Percentiles rank a stretch among this genome's conserved stretches.
Evolutionary conservation across 2,888 invertebrate species (phyloP).

Genomic region (Blomia tropicalis): DNA sequence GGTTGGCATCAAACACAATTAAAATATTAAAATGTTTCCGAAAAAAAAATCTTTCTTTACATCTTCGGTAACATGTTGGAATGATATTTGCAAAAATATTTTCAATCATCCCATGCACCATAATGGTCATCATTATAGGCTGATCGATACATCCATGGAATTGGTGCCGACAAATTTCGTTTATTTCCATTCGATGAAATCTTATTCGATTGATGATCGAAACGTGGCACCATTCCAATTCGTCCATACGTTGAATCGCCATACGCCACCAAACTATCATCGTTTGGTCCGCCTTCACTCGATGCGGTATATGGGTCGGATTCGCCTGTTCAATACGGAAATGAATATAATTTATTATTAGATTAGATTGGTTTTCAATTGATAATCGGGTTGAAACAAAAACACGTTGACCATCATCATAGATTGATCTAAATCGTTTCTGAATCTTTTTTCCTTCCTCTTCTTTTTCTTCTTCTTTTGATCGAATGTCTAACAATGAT

Average conservation of each 20-base stretch:
- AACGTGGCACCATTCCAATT: constrained; percentile 1
- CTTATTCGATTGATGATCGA: not conserved
- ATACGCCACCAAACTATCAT: not conserved
- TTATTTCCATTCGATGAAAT: not conserved
- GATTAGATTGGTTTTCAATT: not conserved
- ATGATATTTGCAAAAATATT: too few species aligned
- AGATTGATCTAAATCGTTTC: not conserved
- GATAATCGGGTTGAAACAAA: not conserved
- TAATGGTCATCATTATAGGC: constrained; percentile 5
- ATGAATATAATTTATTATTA: not conserved
- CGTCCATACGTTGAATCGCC: constrained; percentile 18
- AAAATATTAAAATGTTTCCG: too few species aligned
- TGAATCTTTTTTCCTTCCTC: not conserved
- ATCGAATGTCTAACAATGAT: not conserved
- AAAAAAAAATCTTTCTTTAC: too few species aligned
- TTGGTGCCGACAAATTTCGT: not conserved
- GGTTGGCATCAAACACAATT: too few species aligned
- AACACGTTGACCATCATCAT: not conserved
- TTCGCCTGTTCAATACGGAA: not conserved
- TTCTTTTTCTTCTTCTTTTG: not conserved
- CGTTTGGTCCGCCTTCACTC: constrained; percentile 1
- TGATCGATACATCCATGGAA: constrained; percentile 7
- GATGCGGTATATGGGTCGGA: constrained; percentile 15
- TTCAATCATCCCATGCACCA: constrained; percentile 14
- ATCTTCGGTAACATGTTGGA: too few species aligned